These are phyloP conservation scores for Sebastes alutus DNA, from an alignment of 2,797 vertebrate genomes.

Conservation along the genomic window DNA sequence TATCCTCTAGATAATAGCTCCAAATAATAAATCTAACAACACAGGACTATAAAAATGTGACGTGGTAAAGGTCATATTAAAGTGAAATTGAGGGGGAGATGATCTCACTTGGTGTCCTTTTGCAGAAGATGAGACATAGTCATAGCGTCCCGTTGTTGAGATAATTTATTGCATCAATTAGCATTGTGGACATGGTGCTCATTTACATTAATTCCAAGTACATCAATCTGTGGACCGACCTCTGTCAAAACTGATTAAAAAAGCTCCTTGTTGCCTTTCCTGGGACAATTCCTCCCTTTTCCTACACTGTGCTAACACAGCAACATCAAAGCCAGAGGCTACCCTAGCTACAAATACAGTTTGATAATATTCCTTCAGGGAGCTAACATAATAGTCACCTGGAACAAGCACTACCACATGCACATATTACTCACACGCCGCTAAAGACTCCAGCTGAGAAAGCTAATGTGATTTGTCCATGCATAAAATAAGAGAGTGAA, in stretches of 20 bases:
- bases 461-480: constrained; percentile 75
- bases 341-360: constrained; percentile 40
- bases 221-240: constrained; percentile 31
- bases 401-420: constrained; percentile 54
- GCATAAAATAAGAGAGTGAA: constrained; percentile 69
- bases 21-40: constrained; percentile 51
- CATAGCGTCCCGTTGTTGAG: background rate
- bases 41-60: constrained; percentile 44
- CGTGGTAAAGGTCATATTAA: constrained; percentile 35
- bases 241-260: constrained; percentile 49
- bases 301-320: constrained; percentile 19
- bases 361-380: constrained; percentile 44
- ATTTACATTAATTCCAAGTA: constrained; percentile 48
- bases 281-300: constrained; percentile 2
- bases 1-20: constrained; percentile 30
- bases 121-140: constrained; percentile 7
- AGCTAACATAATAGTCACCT: constrained; percentile 56
- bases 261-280: constrained; percentile 5
- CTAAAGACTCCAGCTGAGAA: constrained; percentile 62
- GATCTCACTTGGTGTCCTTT: constrained; percentile 44
- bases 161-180: constrained; percentile 44
- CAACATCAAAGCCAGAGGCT: constrained; percentile 33
- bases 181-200: constrained; percentile 3
- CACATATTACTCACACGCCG: constrained; percentile 64
- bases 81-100: constrained; percentile 56